Evolutionary conservation across 2,888 invertebrate genomes (phyloP).

Genomic region (Lasioglossum figueresi): DNA sequence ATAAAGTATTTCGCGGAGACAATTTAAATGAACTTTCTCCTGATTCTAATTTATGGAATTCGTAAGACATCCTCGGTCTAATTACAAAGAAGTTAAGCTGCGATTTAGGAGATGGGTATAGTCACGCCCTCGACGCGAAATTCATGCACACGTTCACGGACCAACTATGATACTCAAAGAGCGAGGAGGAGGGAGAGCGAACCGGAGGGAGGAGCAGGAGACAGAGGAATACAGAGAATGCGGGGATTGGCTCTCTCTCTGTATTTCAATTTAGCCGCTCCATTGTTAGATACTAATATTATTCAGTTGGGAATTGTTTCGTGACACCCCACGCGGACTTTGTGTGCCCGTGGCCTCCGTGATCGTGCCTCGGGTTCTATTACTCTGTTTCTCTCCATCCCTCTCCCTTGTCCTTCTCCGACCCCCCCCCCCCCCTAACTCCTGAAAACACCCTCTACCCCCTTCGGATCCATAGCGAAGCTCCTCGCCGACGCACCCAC

Average conservation of each 20-base stretch:
- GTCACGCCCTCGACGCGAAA: conserved; percentile 4
- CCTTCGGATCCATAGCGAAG: conserved; percentile 23
- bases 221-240: conserved; percentile 41
- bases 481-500: conserved; percentile 32
- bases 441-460: conserved; percentile 13
- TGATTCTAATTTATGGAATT: not conserved
- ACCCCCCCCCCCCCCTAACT: conserved; percentile 8
- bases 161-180: not conserved
- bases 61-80: not conserved
- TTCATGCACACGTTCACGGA: conserved; percentile 12
- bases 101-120: not conserved
- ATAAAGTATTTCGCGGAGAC: not conserved
- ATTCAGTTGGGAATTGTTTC: conserved; percentile 83
- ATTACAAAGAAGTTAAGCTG: not conserved
- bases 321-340: conserved; percentile 71
- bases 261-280: conserved; percentile 82
- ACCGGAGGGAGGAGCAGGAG: conserved; percentile 16
- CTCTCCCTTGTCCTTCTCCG: conserved; percentile 6
- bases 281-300: conserved; percentile 83
- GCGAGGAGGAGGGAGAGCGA: not conserved
- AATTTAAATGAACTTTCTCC: not conserved
- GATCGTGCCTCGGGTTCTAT: conserved; percentile 48
- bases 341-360: conserved; percentile 42
- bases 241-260: conserved; percentile 67
- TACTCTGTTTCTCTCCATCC: conserved; percentile 54